Evolutionary conservation across 1,140 invertebrate genomes (phyloP).

Genomic region (Drosophila melanogaster): Release_6_plus_ISO1_MT NC_004354.4:17321001-17321500

Average conservation of each 20-base stretch:
- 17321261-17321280: conserved; percentile 24
- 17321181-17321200: conserved; percentile 73
- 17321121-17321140: background rate
- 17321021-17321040: conserved; percentile 99
- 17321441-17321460: conserved; percentile 80
- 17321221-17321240: conserved; percentile 53
- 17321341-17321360: conserved; percentile 43
- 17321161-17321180: conserved; percentile 76
- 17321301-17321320: conserved; percentile 82
- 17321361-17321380: background rate
- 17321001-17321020: conserved; percentile 99
- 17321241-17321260: background rate
- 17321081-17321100: conserved; percentile 92
- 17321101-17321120: conserved; percentile 2
- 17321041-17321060: conserved; percentile 97
- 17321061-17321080: conserved; percentile 99
- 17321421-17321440: conserved; percentile 64
- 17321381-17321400: conserved; percentile 31
- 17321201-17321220: conserved; percentile 80
- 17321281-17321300: conserved; percentile 57
- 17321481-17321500: conserved; percentile 80
- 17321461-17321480: conserved; percentile 82
- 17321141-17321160: background rate
- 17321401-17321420: conserved; percentile 84
- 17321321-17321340: conserved; percentile 72